These are phyloP conservation scores for Buphagus erythrorhynchus DNA, from an alignment of 2,797 vertebrate genomes.

Conservation along the genomic window DNA sequence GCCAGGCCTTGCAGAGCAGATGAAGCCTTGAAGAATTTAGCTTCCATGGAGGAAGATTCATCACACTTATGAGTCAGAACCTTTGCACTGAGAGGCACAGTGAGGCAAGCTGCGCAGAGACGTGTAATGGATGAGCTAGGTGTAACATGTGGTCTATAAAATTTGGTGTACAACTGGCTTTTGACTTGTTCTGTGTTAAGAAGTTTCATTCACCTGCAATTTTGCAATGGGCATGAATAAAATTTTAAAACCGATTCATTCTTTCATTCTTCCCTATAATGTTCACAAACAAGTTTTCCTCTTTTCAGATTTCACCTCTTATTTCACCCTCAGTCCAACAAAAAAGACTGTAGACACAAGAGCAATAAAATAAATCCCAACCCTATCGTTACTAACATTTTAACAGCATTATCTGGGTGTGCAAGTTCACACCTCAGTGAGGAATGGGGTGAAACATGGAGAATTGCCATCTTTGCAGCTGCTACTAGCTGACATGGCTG, in stretches of 20 bases:
- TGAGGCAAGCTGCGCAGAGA: not conserved
- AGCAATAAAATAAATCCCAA: not conserved
- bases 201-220: not conserved
- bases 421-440: not conserved
- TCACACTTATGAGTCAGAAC: not conserved
- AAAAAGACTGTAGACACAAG: not conserved
- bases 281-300: not conserved
- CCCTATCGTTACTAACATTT: not conserved
- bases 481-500: conserved; percentile 1
- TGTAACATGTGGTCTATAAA: not conserved
- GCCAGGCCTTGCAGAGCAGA: not conserved
- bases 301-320: not conserved
- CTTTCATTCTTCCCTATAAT: not conserved
- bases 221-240: not conserved
- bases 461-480: conserved; percentile 45
- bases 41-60: not conserved
- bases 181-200: not conserved
- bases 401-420: not conserved
- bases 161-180: not conserved
- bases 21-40: not conserved
- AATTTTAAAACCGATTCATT: not conserved
- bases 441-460: not conserved
- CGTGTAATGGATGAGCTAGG: not conserved
- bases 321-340: not conserved
- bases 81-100: not conserved